A percentile compares a stretch with the other conserved stretches of the same genome.
phyloP scores from a whole-genome alignment of 2,888 invertebrate species.

The Bedellia somnulentella region DNA sequence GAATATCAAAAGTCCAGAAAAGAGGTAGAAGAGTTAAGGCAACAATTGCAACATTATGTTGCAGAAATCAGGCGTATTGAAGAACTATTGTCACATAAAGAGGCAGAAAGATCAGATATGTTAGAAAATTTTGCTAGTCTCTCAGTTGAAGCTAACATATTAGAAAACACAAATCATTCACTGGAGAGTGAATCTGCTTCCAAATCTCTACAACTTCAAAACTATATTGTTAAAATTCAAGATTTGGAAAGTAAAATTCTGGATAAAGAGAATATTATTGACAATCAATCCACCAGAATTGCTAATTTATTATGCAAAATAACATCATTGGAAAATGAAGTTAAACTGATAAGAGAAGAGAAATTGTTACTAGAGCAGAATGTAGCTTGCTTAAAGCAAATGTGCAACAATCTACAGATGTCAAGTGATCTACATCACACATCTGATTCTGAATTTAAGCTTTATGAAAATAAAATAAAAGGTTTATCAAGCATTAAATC shows the following conservation, averaged over 20 bases:
- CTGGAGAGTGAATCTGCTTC: constrained; percentile 77
- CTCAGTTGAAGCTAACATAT: constrained; percentile 73
- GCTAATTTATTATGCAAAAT: constrained; percentile 38
- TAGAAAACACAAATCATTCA: constrained; percentile 79
- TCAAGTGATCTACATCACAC: constrained; percentile 23
- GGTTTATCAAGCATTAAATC: constrained; percentile 57
- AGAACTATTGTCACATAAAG: constrained; percentile 73
- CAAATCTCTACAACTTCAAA: constrained; percentile 61
- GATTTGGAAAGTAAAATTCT: constrained; percentile 66
- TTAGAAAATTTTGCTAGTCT: constrained; percentile 77
- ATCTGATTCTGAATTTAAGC: constrained; percentile 39
- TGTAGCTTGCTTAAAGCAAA: constrained; percentile 38
- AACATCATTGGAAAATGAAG: constrained; percentile 39
- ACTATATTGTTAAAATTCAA: constrained; percentile 46
- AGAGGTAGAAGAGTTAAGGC: constrained; percentile 74
- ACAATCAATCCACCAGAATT: constrained; percentile 33
- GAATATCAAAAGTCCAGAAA: constrained; percentile 69
- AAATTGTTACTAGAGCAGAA: constrained; percentile 43
- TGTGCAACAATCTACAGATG: constrained; percentile 38
- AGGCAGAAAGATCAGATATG: constrained; percentile 78
- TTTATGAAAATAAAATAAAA: constrained; percentile 48
- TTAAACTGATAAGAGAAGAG: constrained; percentile 42
- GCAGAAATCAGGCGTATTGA: constrained; percentile 79
- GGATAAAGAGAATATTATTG: constrained; percentile 43
- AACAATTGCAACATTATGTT: constrained; percentile 79